Percentiles rank a stretch among this genome's conserved stretches.
These are phyloP conservation scores for Anguilla rostrata DNA, from an alignment of 2,113 vertebrate genomes.

Conservation along the genomic window DNA sequence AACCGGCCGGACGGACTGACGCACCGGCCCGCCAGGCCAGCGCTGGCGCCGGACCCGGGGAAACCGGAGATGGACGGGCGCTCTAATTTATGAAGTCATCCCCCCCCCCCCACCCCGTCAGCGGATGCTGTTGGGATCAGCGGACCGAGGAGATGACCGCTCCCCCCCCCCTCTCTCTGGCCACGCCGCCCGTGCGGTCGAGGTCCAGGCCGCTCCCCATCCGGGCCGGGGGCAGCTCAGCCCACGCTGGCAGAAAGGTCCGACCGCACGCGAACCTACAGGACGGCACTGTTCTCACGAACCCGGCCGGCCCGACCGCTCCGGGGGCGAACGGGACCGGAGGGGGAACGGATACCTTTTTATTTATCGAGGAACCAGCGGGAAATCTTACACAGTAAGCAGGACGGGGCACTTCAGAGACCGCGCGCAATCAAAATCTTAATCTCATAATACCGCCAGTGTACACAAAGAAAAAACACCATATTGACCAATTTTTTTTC, in stretches of 20 bases:
- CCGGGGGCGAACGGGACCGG: not conserved
- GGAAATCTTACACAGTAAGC: not conserved
- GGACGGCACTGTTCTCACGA: not conserved
- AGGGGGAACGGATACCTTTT: not conserved
- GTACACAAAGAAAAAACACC: no score
- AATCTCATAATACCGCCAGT: no score
- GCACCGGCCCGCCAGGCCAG: not conserved
- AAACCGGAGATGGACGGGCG: not conserved
- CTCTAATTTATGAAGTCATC: not conserved
- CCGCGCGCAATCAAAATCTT: no score
- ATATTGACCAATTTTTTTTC: no score
- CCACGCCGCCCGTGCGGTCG: not conserved
- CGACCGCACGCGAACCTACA: not conserved
- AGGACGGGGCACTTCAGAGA: not conserved
- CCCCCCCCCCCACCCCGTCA: not conserved
- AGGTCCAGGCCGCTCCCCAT: not conserved
- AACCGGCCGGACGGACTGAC: not conserved
- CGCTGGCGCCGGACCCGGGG: not conserved
- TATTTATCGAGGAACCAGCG: not conserved
- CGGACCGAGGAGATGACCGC: not conserved
- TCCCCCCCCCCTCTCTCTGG: not conserved
- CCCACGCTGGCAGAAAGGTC: not conserved
- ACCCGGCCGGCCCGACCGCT: not conserved
- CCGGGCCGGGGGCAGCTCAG: not conserved
- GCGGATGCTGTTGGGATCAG: not conserved